These are phyloP conservation scores for Bedellia somnulentella DNA, from an alignment of 2,888 invertebrate genomes.

Conservation along the genomic window DNA sequence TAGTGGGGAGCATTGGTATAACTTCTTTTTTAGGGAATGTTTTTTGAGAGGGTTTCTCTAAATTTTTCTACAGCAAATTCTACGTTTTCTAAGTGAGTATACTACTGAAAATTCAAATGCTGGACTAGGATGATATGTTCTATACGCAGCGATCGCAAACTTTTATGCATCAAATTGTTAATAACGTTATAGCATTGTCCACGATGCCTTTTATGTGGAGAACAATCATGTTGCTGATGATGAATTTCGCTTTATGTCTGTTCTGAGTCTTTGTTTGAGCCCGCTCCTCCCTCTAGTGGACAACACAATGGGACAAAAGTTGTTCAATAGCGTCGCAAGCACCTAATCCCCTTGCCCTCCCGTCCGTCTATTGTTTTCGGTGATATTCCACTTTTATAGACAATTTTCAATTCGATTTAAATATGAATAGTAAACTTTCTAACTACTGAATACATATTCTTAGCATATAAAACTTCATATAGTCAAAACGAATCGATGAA, in stretches of 20 bases:
- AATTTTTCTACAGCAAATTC: no score
- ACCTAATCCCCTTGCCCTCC: slow-evolving; percentile 55
- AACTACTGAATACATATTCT: background rate
- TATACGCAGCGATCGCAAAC: no score
- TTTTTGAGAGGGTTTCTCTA: no score
- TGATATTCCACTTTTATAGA: slow-evolving; percentile 62
- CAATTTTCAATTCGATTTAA: slow-evolving; percentile 47
- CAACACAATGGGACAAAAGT: slow-evolving; percentile 60
- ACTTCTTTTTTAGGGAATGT: no score
- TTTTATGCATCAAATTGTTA: no score
- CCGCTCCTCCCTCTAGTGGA: slow-evolving; percentile 51
- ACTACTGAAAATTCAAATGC: no score
- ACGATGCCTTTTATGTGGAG: slow-evolving; percentile 60
- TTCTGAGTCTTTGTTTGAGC: slow-evolving; percentile 47
- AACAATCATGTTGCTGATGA: slow-evolving; percentile 61
- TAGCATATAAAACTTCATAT: no score
- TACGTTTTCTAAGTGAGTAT: no score
- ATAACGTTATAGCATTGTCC: no score
- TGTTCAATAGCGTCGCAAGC: slow-evolving; percentile 56
- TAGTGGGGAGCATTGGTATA: slow-evolving; percentile 11
- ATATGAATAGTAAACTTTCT: no score
- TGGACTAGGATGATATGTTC: no score
- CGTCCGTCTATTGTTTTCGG: slow-evolving; percentile 55
- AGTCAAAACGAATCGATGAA: no score
- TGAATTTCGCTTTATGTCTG: slow-evolving; percentile 61